Conservation (phyloP, 2,113 vertebrate genomes). For the Catharus fuscescens region DNA sequence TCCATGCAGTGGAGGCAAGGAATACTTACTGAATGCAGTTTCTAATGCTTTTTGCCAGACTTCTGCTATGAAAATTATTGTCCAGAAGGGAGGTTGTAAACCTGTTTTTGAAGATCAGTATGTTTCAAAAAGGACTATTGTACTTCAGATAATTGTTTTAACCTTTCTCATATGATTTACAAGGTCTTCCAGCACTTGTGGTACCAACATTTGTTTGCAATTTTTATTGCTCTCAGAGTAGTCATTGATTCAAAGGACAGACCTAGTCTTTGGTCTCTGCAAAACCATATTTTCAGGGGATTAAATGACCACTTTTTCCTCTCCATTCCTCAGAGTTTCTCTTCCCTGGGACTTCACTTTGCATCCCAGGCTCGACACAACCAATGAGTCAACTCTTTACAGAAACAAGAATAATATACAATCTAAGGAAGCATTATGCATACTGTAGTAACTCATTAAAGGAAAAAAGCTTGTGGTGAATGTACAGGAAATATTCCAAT, state of each 20-base stretch:
- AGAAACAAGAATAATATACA: not conserved
- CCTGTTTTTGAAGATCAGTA: conserved; percentile 8
- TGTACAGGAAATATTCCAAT: not conserved
- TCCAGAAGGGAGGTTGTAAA: conserved; percentile 27
- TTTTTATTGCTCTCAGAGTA: conserved; percentile 18
- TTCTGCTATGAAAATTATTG: conserved; percentile 49
- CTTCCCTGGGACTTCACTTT: not conserved
- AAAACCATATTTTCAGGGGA: not conserved
- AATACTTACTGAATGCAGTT: not conserved
- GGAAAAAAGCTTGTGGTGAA: not conserved
- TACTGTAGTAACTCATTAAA: not conserved
- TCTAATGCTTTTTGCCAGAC: not conserved
- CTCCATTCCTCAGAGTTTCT: not conserved
- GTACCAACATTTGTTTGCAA: conserved; percentile 20
- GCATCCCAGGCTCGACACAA: not conserved
- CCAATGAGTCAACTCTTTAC: not conserved
- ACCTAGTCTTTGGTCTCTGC: not conserved
- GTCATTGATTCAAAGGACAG: conserved; percentile 20
- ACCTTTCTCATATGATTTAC: conserved; percentile 22
- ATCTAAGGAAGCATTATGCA: not conserved
- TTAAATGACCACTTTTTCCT: not conserved
- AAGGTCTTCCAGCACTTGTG: not conserved
- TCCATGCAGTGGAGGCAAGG: not conserved
- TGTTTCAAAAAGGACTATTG: conserved; percentile 10
- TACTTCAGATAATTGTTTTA: conserved; percentile 43